Evolutionary conservation across 2,888 invertebrate species (phyloP).

Genomic region (Drosophila mulleri): DNA sequence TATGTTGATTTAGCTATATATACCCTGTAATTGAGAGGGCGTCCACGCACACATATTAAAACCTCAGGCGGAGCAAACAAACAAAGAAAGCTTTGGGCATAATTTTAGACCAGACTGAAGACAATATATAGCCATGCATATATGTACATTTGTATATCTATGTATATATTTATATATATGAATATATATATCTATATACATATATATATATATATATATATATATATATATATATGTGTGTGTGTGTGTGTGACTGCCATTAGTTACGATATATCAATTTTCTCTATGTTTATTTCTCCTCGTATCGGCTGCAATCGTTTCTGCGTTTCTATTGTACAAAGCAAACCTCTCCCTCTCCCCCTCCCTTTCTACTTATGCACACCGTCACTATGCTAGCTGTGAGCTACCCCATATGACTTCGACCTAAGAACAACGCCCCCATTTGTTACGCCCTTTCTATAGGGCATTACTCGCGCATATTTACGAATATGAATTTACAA

Average conservation of each 20-base stretch:
- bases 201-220: background rate
- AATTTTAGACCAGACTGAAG: conserved; percentile 13
- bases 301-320: conserved; percentile 55
- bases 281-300: conserved; percentile 51
- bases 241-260: conserved; percentile 30
- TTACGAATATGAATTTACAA: conserved; percentile 30
- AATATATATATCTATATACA: background rate
- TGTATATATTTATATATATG: background rate
- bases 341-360: too few relatives aligned
- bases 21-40: conserved; percentile 36
- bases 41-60: conserved; percentile 29
- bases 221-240: background rate
- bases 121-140: background rate
- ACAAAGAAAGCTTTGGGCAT: conserved; percentile 1
- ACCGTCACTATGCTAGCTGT: background rate
- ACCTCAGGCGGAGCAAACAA: conserved; percentile 7
- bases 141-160: too few relatives aligned
- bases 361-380: background rate
- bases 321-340: background rate
- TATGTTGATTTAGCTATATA: conserved; percentile 3
- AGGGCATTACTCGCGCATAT: conserved; percentile 12
- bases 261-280: conserved; percentile 63
- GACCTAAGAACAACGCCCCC: background rate
- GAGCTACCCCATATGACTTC: background rate
- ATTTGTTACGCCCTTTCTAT: background rate